Evolutionary conservation across 1,140 invertebrate species (phyloP), one percentile per base, ranked within the genome.

Genomic region (Maniola jurtina): DNA sequence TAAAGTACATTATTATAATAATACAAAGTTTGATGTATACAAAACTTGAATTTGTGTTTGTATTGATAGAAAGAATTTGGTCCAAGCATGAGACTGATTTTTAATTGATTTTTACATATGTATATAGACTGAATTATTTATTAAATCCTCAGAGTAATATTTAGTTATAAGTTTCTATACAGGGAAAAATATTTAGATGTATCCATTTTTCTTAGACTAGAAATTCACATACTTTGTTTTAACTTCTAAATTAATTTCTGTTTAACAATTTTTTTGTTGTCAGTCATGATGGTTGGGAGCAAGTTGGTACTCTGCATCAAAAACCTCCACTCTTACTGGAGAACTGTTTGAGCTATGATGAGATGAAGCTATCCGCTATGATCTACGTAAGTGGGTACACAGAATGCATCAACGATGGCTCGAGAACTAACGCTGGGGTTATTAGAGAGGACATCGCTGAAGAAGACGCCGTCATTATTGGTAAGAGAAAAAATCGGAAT

Each of bases 381-480:
- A 86, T 94, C 14, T 92, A 91, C 14, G 84, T 94, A 8, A 94
- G 93, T 6, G 94, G 93, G 0, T 88, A 91, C 61, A 93, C 92
- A 2, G 92, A 92, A 72, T 94, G 94, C 70, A 92, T 94, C 57
- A 95, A 95, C 66, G 91, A 94, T 72, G 94, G 94, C 5, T 83
- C 89, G 13, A 87, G 94, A n/a, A 82, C 90, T 10, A 95, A 94
- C 72, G 78, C 78, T 59, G 94, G 93, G 2, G 77, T 91, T 2
- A 80, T 92, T 0, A 67, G 78, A n/a, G 76, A 80, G 34, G 76
- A 85, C 0, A 68, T 71, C 2, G 68, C 75, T 1, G 76, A 87
- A 50, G 61, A 75, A 13, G 70, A 83, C 3, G 86, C 83, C 42
- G 64, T 87, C 59, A 87, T 87, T 59, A 87, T 88, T n/a, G 86